Percentiles rank a stretch among this genome's conserved stretches.
phyloP scores from a whole-genome alignment of 2,797 vertebrate genomes.

The Premnoplex brunnescens region DNA sequence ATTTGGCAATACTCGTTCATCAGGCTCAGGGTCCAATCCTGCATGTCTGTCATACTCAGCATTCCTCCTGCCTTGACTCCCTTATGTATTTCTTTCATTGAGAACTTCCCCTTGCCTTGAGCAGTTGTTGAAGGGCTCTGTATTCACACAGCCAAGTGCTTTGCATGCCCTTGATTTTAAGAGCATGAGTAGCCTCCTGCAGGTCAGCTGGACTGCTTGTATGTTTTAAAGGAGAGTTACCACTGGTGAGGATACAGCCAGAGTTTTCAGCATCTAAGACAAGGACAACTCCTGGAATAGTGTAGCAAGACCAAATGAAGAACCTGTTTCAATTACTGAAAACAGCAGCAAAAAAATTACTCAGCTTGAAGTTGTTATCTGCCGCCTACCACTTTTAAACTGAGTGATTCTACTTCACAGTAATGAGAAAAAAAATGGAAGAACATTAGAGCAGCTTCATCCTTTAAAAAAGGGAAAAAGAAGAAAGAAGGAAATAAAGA shows the following conservation, averaged over 20 bases:
- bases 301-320: background rate
- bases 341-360: background rate
- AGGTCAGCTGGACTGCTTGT: background rate
- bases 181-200: background rate
- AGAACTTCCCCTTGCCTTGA: background rate
- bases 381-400: background rate
- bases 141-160: background rate
- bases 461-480: background rate
- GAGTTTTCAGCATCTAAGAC: background rate
- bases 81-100: background rate
- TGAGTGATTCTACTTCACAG: background rate
- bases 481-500: no score
- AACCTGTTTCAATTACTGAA: background rate
- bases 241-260: background rate
- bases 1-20: background rate
- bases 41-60: background rate
- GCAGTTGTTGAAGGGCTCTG: background rate
- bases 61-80: slow-evolving; percentile 7
- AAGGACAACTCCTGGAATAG: background rate
- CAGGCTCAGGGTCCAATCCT: background rate
- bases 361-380: background rate
- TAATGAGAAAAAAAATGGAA: background rate
- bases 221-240: background rate
- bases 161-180: background rate
- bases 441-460: background rate